Evolutionary conservation across 2,888 invertebrate species (phyloP).

Genomic region (Exephanes ischioxanthus): DNA sequence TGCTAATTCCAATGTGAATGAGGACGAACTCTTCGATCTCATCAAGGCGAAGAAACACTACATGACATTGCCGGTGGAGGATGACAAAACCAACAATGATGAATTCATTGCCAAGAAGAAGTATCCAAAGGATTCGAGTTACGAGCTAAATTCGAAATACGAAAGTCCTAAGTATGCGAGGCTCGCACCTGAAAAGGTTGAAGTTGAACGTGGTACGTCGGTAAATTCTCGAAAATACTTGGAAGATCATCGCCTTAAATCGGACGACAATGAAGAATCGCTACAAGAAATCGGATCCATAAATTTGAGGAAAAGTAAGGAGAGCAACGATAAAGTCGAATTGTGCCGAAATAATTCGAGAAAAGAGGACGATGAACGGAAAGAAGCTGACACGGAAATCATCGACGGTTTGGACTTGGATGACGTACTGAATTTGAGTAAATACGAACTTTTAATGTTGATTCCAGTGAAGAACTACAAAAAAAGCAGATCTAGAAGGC

Average conservation of each 20-base stretch:
- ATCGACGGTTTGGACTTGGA: slow-evolving; percentile 47
- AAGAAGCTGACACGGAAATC: slow-evolving; percentile 9
- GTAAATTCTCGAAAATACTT: neutral
- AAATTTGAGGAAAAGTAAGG: slow-evolving; percentile 41
- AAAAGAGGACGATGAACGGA: neutral
- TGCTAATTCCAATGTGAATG: slow-evolving; percentile 31
- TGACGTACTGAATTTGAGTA: slow-evolving; percentile 49
- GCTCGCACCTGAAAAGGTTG: slow-evolving; percentile 27
- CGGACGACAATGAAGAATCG: neutral
- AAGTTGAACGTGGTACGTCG: neutral
- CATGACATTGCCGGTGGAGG: slow-evolving; percentile 34
- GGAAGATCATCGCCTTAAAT: neutral
- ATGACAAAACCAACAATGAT: slow-evolving; percentile 10
- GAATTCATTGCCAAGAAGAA: slow-evolving; percentile 42
- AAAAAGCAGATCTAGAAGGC: slow-evolving; percentile 26
- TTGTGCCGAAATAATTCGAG: neutral
- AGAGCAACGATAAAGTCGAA: slow-evolving; percentile 5
- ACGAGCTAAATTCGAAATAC: slow-evolving; percentile 26
- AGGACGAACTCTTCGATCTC: slow-evolving; percentile 47
- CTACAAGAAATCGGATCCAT: neutral
- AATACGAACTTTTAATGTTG: slow-evolving; percentile 67
- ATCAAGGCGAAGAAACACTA: slow-evolving; percentile 52
- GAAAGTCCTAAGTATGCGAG: slow-evolving; percentile 54
- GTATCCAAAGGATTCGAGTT: slow-evolving; percentile 44
- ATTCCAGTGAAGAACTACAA: slow-evolving; percentile 63